Percentiles rank a stretch among this genome's conserved stretches.
Evolutionary conservation across 2,113 vertebrate genomes (phyloP).

Genomic region (Corvus cornix): DNA sequence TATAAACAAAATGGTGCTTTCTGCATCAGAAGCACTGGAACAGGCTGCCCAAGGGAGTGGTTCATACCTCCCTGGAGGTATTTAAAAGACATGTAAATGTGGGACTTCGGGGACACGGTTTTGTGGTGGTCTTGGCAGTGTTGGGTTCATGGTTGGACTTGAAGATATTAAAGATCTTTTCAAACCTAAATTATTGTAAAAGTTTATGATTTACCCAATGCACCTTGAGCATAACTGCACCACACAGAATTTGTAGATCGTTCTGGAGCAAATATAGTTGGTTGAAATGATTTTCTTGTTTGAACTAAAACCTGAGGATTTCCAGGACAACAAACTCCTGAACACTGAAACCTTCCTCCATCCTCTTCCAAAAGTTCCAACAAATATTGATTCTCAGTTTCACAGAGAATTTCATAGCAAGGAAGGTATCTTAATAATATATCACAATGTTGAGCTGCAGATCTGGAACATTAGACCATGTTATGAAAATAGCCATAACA

Average conservation of each 20-base stretch:
- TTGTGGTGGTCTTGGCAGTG: neutral
- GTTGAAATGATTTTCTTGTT: neutral
- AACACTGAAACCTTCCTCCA: neutral
- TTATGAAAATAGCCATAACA: neutral
- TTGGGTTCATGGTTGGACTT: neutral
- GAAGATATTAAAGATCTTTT: neutral
- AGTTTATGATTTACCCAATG: neutral
- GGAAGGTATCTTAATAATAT: neutral
- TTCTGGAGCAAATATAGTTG: neutral
- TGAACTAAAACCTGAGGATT: neutral
- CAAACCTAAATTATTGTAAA: neutral
- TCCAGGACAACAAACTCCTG: neutral
- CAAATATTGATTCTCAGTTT: neutral
- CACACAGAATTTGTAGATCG: accelerated
- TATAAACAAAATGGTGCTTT: neutral
- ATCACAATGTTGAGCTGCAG: neutral
- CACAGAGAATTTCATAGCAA: neutral
- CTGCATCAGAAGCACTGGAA: neutral
- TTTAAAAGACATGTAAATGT: neutral
- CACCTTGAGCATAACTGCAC: neutral
- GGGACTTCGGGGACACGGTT: neutral
- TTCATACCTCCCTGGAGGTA: neutral
- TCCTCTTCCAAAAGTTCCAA: neutral
- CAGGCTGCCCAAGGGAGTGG: neutral
- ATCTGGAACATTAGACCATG: neutral